Percentiles rank a stretch among this genome's conserved stretches.
Evolutionary conservation across 2,888 invertebrate genomes (phyloP).

Genomic region (Parochlus steinenii): DNA sequence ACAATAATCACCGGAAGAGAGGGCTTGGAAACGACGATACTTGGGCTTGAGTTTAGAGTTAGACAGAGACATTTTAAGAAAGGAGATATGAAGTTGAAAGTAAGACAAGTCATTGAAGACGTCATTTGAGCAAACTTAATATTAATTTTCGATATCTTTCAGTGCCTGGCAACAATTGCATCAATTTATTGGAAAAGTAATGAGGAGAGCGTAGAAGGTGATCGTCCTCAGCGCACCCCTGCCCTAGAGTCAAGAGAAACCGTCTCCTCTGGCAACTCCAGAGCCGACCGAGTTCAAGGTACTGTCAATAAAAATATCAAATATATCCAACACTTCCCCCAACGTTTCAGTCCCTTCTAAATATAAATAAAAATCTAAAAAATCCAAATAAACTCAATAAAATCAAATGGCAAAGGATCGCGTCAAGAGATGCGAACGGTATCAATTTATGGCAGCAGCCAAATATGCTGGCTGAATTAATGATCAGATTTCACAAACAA

Average conservation of each 20-base stretch:
- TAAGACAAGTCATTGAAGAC: slow-evolving; percentile 20
- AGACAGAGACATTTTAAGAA: slow-evolving; percentile 64
- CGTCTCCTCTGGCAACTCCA: slow-evolving; percentile 41
- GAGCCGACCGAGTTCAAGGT: slow-evolving; percentile 62
- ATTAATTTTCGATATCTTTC: slow-evolving; percentile 20
- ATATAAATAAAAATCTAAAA: too few relatives aligned
- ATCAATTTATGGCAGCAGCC: too few relatives aligned
- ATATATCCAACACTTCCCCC: too few relatives aligned
- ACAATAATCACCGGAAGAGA: slow-evolving; percentile 38
- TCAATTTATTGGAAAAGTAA: slow-evolving; percentile 76
- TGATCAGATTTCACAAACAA: too few relatives aligned
- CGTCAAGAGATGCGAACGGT: too few relatives aligned
- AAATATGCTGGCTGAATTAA: too few relatives aligned
- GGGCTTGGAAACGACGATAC: slow-evolving; percentile 58
- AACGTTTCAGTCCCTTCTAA: too few relatives aligned
- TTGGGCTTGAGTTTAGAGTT: slow-evolving; percentile 67
- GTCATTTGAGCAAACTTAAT: slow-evolving; percentile 4
- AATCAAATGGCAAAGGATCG: too few relatives aligned
- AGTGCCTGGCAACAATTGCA: slow-evolving; percentile 74
- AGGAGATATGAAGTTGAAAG: slow-evolving; percentile 74
- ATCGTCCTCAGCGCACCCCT: slow-evolving; percentile 54
- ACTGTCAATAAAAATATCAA: slow-evolving; percentile 15
- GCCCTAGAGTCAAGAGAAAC: slow-evolving; percentile 56
- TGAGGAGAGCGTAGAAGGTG: slow-evolving; percentile 73
- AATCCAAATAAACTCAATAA: too few relatives aligned